Evolutionary conservation across 2,888 invertebrate species (phyloP).

Genomic region (Cheilosia urbana): DNA sequence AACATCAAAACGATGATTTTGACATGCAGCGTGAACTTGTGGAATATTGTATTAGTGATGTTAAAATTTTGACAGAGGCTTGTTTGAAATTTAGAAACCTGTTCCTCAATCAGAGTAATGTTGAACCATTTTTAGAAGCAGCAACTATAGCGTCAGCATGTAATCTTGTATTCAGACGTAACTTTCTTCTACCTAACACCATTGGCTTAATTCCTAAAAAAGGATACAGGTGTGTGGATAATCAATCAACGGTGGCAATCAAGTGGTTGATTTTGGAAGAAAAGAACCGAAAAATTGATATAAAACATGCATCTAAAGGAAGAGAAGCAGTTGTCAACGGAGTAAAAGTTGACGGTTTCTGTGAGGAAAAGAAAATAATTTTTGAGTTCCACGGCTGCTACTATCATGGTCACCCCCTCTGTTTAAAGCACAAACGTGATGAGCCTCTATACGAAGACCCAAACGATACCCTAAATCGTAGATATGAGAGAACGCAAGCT

Average conservation of each 20-base stretch:
- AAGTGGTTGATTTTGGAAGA: slow-evolving; percentile 6
- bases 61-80: slow-evolving; percentile 23
- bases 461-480: too few relatives aligned
- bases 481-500: too few relatives aligned
- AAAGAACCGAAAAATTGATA: neutral
- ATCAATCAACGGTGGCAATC: neutral
- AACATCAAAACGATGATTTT: neutral
- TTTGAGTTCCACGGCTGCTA: neutral
- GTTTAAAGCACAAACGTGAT: too few relatives aligned
- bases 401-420: neutral
- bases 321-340: neutral
- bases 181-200: neutral
- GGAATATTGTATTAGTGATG: slow-evolving; percentile 34
- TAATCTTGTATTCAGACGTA: neutral
- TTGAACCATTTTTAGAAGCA: slow-evolving; percentile 12
- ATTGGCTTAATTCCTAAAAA: too few relatives aligned
- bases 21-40: slow-evolving; percentile 18
- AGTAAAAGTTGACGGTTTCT: neutral
- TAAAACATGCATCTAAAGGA: neutral
- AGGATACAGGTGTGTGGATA: neutral
- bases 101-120: slow-evolving; percentile 1
- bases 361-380: too few relatives aligned
- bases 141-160: slow-evolving; percentile 9
- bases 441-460: too few relatives aligned
- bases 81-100: slow-evolving; percentile 34